phyloP scores from a whole-genome alignment of 1,140 invertebrate genomes.

The Diprion similis region DNA sequence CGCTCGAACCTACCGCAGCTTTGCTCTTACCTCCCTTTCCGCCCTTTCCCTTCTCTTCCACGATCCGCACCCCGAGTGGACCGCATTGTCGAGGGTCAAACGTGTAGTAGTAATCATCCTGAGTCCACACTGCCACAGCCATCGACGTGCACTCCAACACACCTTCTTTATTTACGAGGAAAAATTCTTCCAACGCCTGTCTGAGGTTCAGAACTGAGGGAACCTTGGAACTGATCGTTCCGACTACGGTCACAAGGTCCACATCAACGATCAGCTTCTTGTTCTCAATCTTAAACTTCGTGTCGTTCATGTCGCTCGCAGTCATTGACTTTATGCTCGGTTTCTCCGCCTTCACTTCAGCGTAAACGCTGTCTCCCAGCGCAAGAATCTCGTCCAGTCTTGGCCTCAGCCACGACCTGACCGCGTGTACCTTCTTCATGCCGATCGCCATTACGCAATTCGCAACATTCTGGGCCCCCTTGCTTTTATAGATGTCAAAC shows the following conservation, averaged over 20 bases:
- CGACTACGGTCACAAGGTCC: constrained; percentile 46
- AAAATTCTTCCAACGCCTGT: constrained; percentile 48
- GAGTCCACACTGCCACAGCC: constrained; percentile 46
- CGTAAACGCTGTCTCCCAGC: constrained; percentile 41
- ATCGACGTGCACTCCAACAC: constrained; percentile 45
- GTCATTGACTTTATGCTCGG: constrained; percentile 43
- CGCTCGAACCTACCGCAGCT: background rate
- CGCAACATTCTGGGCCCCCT: constrained; percentile 45
- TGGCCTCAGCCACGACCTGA: constrained; percentile 45
- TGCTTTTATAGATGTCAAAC: constrained; percentile 44
- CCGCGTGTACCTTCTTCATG: constrained; percentile 43
- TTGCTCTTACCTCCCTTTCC: constrained; percentile 23
- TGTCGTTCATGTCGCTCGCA: constrained; percentile 42
- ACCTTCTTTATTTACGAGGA: constrained; percentile 43
- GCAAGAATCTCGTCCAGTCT: constrained; percentile 48
- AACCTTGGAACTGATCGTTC: constrained; percentile 46
- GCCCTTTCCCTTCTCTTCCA: constrained; percentile 31
- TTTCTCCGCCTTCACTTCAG: constrained; percentile 35
- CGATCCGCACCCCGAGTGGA: constrained; percentile 32
- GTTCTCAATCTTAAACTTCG: constrained; percentile 35
- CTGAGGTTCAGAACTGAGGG: constrained; percentile 41
- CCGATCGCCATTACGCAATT: constrained; percentile 47
- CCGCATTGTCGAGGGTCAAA: constrained; percentile 52
- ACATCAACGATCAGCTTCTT: constrained; percentile 40
- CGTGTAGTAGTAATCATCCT: constrained; percentile 46